These are phyloP conservation scores for Apamea crenata DNA, from an alignment of 2,888 invertebrate species.

Conservation along the genomic window DNA sequence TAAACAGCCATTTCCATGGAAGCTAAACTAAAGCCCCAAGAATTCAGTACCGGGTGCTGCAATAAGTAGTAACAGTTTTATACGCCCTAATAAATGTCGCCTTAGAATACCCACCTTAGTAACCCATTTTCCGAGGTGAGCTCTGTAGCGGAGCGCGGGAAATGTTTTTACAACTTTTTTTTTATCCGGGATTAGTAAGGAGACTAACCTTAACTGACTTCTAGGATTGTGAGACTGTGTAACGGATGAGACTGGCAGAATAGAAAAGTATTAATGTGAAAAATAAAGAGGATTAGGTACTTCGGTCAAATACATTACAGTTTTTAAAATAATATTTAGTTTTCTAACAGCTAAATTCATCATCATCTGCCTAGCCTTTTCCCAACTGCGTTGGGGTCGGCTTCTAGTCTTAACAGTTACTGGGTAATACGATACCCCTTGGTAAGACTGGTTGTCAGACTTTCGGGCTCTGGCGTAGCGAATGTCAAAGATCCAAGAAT, in stretches of 20 bases:
- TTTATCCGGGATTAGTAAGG: constrained; percentile 31
- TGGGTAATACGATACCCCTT: no score
- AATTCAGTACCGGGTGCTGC: constrained; percentile 34
- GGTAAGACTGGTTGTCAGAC: no score
- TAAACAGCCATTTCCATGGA: constrained; percentile 27
- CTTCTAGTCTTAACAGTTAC: background rate
- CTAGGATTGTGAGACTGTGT: constrained; percentile 14
- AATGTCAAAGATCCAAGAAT: no score
- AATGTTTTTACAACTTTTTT: constrained; percentile 35
- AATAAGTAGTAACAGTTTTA: constrained; percentile 56
- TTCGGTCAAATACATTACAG: background rate
- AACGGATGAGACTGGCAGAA: constrained; percentile 1
- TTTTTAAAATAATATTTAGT: background rate
- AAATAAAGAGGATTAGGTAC: background rate
- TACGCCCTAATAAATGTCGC: constrained; percentile 44
- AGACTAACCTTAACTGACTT: constrained; percentile 27
- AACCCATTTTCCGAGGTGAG: constrained; percentile 52
- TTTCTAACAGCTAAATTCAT: background rate
- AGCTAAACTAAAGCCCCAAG: constrained; percentile 28
- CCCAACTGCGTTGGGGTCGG: background rate
- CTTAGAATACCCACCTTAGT: constrained; percentile 45
- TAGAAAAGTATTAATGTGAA: background rate
- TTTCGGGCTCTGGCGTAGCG: no score
- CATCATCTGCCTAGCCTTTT: background rate
- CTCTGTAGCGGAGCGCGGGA: constrained; percentile 15